Conservation (phyloP, 2,113 vertebrate species). For the Planiliza haematocheilus region DNA sequence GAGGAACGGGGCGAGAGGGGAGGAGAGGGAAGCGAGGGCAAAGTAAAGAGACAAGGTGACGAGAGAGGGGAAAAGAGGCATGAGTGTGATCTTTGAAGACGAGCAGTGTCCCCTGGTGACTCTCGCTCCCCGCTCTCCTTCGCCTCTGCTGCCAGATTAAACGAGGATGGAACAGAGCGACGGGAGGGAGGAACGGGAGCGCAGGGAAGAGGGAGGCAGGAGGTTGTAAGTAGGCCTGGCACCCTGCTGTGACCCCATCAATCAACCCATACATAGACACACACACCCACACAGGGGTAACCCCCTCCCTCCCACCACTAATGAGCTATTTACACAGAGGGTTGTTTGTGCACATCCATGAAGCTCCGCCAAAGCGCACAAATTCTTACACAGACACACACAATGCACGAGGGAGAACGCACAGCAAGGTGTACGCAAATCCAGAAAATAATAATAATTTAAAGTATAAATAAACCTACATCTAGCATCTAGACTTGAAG, state of each 20-base stretch:
- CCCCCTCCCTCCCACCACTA: slow-evolving; percentile 58
- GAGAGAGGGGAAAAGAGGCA: slow-evolving; percentile 45
- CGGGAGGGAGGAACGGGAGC: slow-evolving; percentile 49
- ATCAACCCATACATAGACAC: slow-evolving; percentile 67
- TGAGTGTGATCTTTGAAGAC: slow-evolving; percentile 71
- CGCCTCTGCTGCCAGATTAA: slow-evolving; percentile 68
- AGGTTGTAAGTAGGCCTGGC: slow-evolving; percentile 72
- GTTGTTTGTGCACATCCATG: slow-evolving; percentile 70
- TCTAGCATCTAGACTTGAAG: slow-evolving; percentile 18
- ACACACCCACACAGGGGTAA: slow-evolving; percentile 34
- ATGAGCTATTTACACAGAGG: slow-evolving; percentile 80
- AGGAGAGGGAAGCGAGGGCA: slow-evolving; percentile 52
- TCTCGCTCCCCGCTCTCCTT: slow-evolving; percentile 57
- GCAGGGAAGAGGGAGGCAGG: slow-evolving; percentile 35
- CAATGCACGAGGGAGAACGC: slow-evolving; percentile 54
- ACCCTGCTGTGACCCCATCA: slow-evolving; percentile 80
- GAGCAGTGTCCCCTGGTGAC: slow-evolving; percentile 71
- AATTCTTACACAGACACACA: slow-evolving; percentile 46
- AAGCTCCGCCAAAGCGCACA: slow-evolving; percentile 55
- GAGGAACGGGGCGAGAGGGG: slow-evolving; percentile 33
- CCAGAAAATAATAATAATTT: slow-evolving; percentile 8
- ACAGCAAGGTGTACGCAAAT: slow-evolving; percentile 51
- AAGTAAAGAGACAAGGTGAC: slow-evolving; percentile 68
- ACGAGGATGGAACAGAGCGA: slow-evolving; percentile 62
- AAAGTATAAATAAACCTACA: slow-evolving; percentile 43